Evolutionary conservation across 1,140 invertebrate genomes (phyloP).

Genomic region (Wiebesia pumilae): DNA sequence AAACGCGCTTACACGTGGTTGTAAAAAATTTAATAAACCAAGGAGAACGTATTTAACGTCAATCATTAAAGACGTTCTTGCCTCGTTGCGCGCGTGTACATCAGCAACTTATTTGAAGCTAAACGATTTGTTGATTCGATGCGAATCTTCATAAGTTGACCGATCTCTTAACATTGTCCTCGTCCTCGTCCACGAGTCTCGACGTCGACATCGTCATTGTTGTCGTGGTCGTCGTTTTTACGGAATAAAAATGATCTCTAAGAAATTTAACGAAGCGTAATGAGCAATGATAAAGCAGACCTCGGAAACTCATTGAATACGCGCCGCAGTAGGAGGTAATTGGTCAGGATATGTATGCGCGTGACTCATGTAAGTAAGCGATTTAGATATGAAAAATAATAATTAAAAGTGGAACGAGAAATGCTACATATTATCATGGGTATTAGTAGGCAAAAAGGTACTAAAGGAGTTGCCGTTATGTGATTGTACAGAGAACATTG

Average conservation of each 20-base stretch:
- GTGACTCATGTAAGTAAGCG: not conserved
- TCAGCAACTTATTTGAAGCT: not conserved
- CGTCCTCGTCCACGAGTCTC: no score
- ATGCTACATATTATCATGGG: not conserved
- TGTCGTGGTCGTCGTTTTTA: no score
- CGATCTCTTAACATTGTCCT: conserved; percentile 25
- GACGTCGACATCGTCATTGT: no score
- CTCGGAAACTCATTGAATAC: conserved; percentile 27
- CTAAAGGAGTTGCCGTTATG: not conserved
- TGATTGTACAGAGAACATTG: not conserved
- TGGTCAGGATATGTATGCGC: conserved; percentile 7
- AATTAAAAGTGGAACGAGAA: not conserved
- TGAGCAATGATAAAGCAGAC: conserved; percentile 26
- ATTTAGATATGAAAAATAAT: conserved; percentile 17
- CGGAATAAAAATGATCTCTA: not conserved
- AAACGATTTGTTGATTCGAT: conserved; percentile 22
- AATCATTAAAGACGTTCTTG: conserved; percentile 16
- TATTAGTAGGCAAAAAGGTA: not conserved
- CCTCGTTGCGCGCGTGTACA: not conserved
- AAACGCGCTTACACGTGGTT: not conserved
- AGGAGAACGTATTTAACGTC: conserved; percentile 21
- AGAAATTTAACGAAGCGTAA: conserved; percentile 40
- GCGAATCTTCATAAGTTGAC: not conserved
- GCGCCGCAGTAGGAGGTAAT: conserved; percentile 2
- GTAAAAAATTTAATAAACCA: conserved; percentile 29